Conservation (phyloP, 2,888 invertebrate genomes). For the Eumacrocentrus americanus region DNA sequence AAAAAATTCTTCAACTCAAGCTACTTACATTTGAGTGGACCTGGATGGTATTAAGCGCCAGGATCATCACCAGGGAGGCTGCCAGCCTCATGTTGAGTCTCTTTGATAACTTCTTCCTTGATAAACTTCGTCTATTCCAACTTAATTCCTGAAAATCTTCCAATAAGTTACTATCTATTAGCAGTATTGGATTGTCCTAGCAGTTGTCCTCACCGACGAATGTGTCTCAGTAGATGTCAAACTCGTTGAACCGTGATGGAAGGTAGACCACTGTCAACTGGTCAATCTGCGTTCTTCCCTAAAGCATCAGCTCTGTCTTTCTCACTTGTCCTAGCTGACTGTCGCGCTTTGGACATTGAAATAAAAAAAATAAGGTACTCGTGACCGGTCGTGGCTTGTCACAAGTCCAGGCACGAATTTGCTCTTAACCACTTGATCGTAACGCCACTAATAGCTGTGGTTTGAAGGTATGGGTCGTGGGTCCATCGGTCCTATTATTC, state of each 20-base stretch:
- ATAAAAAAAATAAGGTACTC: constrained; percentile 24
- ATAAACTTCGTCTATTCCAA: too few relatives aligned
- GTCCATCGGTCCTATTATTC: constrained; percentile 44
- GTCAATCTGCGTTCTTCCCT: constrained; percentile 29
- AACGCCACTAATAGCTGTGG: constrained; percentile 30
- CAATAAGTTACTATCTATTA: too few relatives aligned
- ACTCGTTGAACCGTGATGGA: constrained; percentile 36
- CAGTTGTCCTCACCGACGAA: background rate
- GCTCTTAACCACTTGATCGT: constrained; percentile 42
- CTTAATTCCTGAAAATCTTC: too few relatives aligned
- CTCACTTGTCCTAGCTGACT: constrained; percentile 9
- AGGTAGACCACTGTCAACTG: constrained; percentile 43
- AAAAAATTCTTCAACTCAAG: background rate
- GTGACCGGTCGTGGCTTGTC: constrained; percentile 28
- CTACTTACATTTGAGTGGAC: constrained; percentile 14
- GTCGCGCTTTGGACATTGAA: background rate
- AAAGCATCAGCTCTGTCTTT: constrained; percentile 25
- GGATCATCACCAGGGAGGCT: constrained; percentile 27
- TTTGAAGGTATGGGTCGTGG: constrained; percentile 26
- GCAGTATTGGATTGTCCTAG: too few relatives aligned
- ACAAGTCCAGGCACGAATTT: constrained; percentile 40
- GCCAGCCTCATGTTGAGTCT: constrained; percentile 33
- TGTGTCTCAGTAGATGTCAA: background rate
- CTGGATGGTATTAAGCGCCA: background rate
- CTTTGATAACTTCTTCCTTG: too few relatives aligned